Base-by-base conservation (phyloP, 2,888 invertebrate species). In the Choreutis nemorana region DNA sequence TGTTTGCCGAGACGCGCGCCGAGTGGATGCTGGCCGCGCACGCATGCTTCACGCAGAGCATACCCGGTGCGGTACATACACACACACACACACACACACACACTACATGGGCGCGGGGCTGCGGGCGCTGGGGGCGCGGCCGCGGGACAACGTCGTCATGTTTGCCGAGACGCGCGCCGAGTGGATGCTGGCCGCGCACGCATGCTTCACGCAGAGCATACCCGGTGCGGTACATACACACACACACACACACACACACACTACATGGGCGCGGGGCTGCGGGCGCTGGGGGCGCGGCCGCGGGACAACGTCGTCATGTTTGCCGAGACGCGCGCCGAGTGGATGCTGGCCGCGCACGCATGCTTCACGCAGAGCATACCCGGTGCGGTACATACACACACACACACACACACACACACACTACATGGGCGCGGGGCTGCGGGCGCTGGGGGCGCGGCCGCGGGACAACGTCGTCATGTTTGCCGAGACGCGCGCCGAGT, bases 21-120 rank as follows among this genome's bases (percentile, higher is more conserved):
- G 98, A 99, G 75, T 99, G 99, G 99, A 90, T 98, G 87, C 82
- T 97, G 28, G 91, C 95, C 0, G 96, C 97, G 1, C 93, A 97
- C 55, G 97, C 95, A 30, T 91, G 96, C 68, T 96, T 99, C 80
- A 94, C 93, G 61, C 92, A 92, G 71, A 94, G 91, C 63, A 89
- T 94, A 57, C 90, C 94, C 27, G 84, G 90, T 90, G 44, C n/a
- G n/a, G n/a, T n/a, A n/a, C n/a, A n/a, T n/a, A n/a, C n/a, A n/a
- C n/a, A n/a, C n/a, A n/a, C n/a, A n/a, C n/a, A n/a, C n/a, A n/a
- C n/a, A n/a, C n/a, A n/a, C n/a, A n/a, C n/a, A n/a, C n/a, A n/a
- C n/a, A n/a, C n/a, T n/a, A n/a, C n/a, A n/a, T n/a, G n/a, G n/a
- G n/a, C n/a, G 86, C 87, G 32, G 98, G 97, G 1, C 79, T 99